Evolutionary conservation across 1,140 invertebrate species (phyloP).

Genomic region (Zaprionus inermis): DNA sequence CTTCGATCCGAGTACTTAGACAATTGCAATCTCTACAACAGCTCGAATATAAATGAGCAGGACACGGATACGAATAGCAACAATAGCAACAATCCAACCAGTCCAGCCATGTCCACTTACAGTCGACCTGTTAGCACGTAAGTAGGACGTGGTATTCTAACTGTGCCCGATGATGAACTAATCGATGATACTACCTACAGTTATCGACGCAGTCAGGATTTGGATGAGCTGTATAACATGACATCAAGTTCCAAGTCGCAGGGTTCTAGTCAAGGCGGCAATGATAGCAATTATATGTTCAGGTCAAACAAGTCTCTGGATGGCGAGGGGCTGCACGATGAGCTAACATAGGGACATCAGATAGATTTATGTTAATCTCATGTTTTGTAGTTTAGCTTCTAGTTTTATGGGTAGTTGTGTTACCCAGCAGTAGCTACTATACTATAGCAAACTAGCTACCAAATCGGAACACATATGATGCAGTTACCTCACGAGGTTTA

Average conservation of each 20-base stretch:
- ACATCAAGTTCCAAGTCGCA: constrained; percentile 86
- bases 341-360: constrained; percentile 40
- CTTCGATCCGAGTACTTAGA: constrained; percentile 89
- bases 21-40: constrained; percentile 79
- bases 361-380: constrained; percentile 1
- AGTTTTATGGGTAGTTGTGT: neutral
- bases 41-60: constrained; percentile 57
- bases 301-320: constrained; percentile 80
- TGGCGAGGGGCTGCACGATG: constrained; percentile 61
- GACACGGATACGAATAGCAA: constrained; percentile 76
- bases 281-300: constrained; percentile 75
- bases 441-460: constrained; percentile 8
- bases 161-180: neutral
- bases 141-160: constrained; percentile 12
- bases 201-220: constrained; percentile 85
- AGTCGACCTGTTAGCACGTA: constrained; percentile 83
- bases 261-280: constrained; percentile 78
- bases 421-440: neutral
- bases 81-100: constrained; percentile 75
- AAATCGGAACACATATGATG: neutral
- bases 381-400: constrained; percentile 5
- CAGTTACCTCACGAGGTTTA: neutral
- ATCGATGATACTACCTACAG: constrained; percentile 34
- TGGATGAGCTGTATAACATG: constrained; percentile 85
- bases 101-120: constrained; percentile 72